Evolutionary conservation across 2,888 invertebrate species (phyloP), one percentile per base, ranked within the genome.

Genomic region (Embidobia sp.): DNA sequence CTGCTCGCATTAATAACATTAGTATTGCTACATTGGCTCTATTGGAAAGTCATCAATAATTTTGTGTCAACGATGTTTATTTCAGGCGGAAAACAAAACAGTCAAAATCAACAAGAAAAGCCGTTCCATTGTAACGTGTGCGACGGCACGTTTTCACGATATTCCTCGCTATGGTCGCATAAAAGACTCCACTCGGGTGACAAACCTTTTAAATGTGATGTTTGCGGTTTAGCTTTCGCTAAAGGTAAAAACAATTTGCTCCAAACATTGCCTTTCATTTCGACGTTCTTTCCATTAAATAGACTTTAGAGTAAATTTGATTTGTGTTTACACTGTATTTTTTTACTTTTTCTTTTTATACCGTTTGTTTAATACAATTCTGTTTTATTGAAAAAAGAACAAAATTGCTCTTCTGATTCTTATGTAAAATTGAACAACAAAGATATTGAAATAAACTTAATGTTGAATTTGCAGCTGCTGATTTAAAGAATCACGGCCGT

Each of bases 41-140:
- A 69, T 48, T 49, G 22, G 22, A 69, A 57, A 37, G 33, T 49
- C 29, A 49, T 37, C 35, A 35, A 59, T 51, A 51, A 48, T 48
- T 5, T 11, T 7, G 13, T 19, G 5, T 33, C 5, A 26, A 35
- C 37, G 49, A 72, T 66, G 22, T 46, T 27, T 82, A 84, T 88
- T 89, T 67, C 85, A 89, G 89, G 89, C 81, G 89, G 89, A 78
- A 89, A 89, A 81, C 88, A 89, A 84, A 89, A 89, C 83, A 87
- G 85, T 85, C 89, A 89, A 77, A 88, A 88, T 79, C 89, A 89
- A 79, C 88, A 92, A 80, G 96, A 96, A 82, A 96, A 96, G 90
- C 96, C 96, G 1, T 96, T 95, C 89, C 95, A 95, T 85, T 96
- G 96, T 90, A 96, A 96, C 86, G 95, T 96, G 81, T 96, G 96